phyloP scores from a whole-genome alignment of 2,888 invertebrate species.

The Dryadula phaetusa region DNA sequence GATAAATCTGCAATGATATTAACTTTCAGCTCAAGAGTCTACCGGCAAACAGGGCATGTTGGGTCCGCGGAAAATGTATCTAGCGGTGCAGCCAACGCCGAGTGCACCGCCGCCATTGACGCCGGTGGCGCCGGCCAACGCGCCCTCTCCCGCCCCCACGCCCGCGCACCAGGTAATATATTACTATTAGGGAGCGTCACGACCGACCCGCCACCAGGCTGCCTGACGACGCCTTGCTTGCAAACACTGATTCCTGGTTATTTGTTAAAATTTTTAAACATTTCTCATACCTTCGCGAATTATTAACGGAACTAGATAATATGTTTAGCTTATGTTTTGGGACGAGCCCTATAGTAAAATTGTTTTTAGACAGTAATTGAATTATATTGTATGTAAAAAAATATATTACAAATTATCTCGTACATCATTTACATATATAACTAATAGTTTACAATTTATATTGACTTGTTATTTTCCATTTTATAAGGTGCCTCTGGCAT shows the following conservation, averaged over 20 bases:
- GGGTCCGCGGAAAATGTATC: constrained; percentile 93
- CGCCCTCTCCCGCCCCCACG: constrained; percentile 56
- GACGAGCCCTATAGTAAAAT: background rate
- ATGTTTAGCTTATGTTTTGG: background rate
- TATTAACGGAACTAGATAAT: background rate
- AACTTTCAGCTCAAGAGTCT: constrained; percentile 90
- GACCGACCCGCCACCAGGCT: background rate
- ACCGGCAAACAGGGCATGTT: constrained; percentile 93
- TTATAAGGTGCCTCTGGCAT: background rate
- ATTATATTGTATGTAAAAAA: background rate
- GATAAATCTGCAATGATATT: constrained; percentile 7
- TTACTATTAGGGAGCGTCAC: constrained; percentile 62
- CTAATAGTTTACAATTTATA: background rate
- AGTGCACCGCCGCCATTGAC: constrained; percentile 67
- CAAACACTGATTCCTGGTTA: constrained; percentile 1
- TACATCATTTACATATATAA: background rate
- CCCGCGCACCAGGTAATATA: constrained; percentile 80
- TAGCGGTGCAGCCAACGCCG: constrained; percentile 91
- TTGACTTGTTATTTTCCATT: background rate
- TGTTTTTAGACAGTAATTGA: background rate
- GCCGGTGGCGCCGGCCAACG: constrained; percentile 60
- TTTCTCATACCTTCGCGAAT: background rate
- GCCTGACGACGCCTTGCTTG: background rate
- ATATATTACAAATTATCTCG: background rate
- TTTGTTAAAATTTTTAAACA: background rate